phyloP scores from a whole-genome alignment of 92 coral and sea anemone genomes.

The Heteractis magnifica region DNA sequence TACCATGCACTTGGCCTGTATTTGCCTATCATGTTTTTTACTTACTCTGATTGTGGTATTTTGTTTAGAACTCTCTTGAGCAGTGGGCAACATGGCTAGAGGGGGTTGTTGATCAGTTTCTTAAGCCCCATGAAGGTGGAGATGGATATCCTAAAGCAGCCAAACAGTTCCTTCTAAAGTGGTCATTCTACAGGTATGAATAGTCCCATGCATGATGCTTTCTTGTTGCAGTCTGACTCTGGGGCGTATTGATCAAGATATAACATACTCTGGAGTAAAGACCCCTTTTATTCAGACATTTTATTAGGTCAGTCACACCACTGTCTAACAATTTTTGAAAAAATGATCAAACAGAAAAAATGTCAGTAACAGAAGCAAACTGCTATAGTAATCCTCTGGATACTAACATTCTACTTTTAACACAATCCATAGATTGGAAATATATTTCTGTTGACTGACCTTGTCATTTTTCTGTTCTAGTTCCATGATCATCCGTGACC shows the following conservation, averaged over 20 bases:
- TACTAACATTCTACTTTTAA: no score
- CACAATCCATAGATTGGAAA: background rate
- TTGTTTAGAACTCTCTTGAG: slow-evolving; percentile 84
- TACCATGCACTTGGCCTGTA: no score
- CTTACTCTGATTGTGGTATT: background rate
- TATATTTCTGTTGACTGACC: background rate
- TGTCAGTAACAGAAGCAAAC: no score
- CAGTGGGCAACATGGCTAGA: slow-evolving; percentile 99
- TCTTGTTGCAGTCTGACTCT: no score
- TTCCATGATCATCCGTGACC: slow-evolving; percentile 97
- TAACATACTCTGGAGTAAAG: no score
- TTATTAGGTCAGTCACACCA: no score
- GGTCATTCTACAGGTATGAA: slow-evolving; percentile 97
- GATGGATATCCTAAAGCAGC: slow-evolving; percentile 96
- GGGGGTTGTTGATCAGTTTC: slow-evolving; percentile 92
- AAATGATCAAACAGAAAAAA: no score
- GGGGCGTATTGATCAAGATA: no score
- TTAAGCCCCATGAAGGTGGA: slow-evolving; percentile 83
- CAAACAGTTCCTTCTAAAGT: slow-evolving; percentile 91
- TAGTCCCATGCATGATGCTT: background rate
- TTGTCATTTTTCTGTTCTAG: slow-evolving; percentile 38
- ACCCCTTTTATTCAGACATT: no score
- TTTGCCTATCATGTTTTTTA: no score
- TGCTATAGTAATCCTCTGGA: no score
- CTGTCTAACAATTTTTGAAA: no score